phyloP scores from a whole-genome alignment of 2,888 invertebrate genomes.

The Hydriomena furcata region DNA sequence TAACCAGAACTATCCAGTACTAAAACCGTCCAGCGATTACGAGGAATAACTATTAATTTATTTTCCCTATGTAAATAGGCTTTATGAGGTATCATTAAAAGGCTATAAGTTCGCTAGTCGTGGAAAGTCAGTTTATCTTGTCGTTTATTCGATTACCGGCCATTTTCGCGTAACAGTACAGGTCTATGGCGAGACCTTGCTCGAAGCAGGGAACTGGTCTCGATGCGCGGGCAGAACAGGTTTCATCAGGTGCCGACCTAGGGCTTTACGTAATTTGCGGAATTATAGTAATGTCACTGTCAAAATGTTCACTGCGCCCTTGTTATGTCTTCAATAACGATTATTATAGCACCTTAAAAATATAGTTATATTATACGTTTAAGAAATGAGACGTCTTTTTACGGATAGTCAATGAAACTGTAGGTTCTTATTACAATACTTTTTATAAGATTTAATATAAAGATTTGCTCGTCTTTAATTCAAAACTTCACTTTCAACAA shows the following conservation, averaged over 20 bases:
- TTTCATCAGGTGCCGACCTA: constrained; percentile 55
- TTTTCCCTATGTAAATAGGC: too few relatives aligned
- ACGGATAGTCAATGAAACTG: background rate
- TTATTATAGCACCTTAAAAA: constrained; percentile 14
- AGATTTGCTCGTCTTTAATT: too few relatives aligned
- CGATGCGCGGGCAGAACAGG: constrained; percentile 46
- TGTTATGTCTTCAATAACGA: constrained; percentile 22
- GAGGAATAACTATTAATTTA: too few relatives aligned
- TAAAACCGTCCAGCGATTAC: too few relatives aligned
- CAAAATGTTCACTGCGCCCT: constrained; percentile 34
- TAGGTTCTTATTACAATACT: background rate
- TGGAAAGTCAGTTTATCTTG: constrained; percentile 19
- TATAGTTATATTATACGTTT: constrained; percentile 10
- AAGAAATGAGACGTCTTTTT: constrained; percentile 4
- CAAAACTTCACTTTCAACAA: too few relatives aligned
- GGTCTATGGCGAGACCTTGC: constrained; percentile 73
- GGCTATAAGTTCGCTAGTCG: background rate
- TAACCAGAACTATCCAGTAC: too few relatives aligned
- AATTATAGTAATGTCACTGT: constrained; percentile 48
- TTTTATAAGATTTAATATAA: constrained; percentile 15
- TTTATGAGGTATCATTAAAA: too few relatives aligned
- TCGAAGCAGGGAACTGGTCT: constrained; percentile 64
- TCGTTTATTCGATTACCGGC: constrained; percentile 19
- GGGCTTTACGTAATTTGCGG: constrained; percentile 62
- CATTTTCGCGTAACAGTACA: constrained; percentile 36